phyloP scores from a whole-genome alignment of 30 jellyfish, hydroid and myxozoan species.

The Aurelia sp. region DNA sequence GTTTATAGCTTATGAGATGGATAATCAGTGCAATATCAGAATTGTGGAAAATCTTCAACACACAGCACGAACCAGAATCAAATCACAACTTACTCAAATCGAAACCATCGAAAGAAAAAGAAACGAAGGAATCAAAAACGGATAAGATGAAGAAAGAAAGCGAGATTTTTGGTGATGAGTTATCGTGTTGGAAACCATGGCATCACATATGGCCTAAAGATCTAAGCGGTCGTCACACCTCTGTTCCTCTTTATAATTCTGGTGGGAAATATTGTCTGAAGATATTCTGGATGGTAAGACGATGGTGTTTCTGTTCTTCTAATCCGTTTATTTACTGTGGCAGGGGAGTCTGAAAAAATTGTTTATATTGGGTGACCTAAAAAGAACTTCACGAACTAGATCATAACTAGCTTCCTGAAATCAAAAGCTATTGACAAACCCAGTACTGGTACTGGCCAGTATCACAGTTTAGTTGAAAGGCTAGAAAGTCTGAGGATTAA shows the following conservation, averaged over 20 bases:
- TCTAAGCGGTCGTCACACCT: conserved; percentile 26
- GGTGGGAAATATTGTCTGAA: conserved; percentile 96
- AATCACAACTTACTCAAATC: conserved; percentile 52
- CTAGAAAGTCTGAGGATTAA: no score
- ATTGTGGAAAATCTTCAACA: conserved; percentile 14
- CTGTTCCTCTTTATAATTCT: conserved; percentile 72
- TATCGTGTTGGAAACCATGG: conserved; percentile 94
- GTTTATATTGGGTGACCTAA: no score
- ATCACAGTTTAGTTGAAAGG: no score
- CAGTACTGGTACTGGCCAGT: no score
- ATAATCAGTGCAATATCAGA: conserved; percentile 69
- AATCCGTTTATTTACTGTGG: no score
- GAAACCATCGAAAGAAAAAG: conserved; percentile 74
- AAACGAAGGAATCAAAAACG: conserved; percentile 62
- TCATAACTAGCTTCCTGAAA: no score
- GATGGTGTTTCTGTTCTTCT: neutral
- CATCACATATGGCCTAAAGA: conserved; percentile 99
- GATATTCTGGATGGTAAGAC: conserved; percentile 97
- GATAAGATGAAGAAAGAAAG: conserved; percentile 77
- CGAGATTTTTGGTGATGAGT: conserved; percentile 68
- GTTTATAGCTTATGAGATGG: conserved; percentile 78
- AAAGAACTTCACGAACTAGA: no score
- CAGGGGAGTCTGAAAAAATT: no score
- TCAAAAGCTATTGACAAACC: no score
- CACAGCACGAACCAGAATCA: conserved; percentile 45